Evolutionary conservation across 2,113 vertebrate genomes (phyloP).

Genomic region (Mus musculus): GRCm39 chr1:86842001-86842500

Average conservation of each 20-base stretch:
- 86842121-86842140: neutral
- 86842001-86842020: slow-evolving; percentile 36
- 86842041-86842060: neutral
- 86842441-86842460: neutral
- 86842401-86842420: neutral
- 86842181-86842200: too few species aligned
- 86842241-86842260: neutral
- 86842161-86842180: neutral
- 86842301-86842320: neutral
- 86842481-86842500: neutral
- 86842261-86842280: neutral
- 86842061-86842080: neutral
- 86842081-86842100: neutral
- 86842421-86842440: neutral
- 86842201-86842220: neutral
- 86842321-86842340: neutral
- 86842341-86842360: neutral
- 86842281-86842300: neutral
- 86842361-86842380: neutral
- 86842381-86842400: neutral
- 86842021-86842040: slow-evolving; percentile 12
- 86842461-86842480: neutral
- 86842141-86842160: neutral
- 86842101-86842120: neutral
- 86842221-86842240: neutral